Evolutionary conservation across 2,888 invertebrate species (phyloP).

Genomic region (Cataglyphis altisquamis): DNA sequence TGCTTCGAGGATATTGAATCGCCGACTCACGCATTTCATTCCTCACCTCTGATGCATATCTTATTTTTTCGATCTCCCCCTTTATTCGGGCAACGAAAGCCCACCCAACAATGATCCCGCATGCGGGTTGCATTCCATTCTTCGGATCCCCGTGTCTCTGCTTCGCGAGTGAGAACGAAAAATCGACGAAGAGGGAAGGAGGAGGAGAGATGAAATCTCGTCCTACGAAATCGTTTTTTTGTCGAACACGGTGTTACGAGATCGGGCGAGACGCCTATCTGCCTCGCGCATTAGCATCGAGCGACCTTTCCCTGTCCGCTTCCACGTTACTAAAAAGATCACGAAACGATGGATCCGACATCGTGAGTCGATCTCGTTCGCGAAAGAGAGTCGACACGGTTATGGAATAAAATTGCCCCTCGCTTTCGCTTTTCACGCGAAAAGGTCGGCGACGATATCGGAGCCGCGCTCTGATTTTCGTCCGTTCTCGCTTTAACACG

Average conservation of each 20-base stretch:
- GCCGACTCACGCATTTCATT: constrained; percentile 5
- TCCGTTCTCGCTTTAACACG: not conserved
- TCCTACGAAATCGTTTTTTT: constrained; percentile 64
- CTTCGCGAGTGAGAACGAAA: constrained; percentile 46
- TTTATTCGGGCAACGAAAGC: constrained; percentile 59
- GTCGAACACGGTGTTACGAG: constrained; percentile 57
- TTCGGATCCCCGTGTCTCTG: constrained; percentile 22
- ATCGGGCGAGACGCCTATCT: constrained; percentile 58
- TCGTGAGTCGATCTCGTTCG: constrained; percentile 62
- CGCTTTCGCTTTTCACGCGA: constrained; percentile 61
- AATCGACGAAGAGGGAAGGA: constrained; percentile 23
- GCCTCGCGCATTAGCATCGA: constrained; percentile 70
- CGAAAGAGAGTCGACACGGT: constrained; percentile 16
- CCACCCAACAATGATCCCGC: constrained; percentile 69
- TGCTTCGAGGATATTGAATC: not conserved
- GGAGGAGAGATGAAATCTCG: not conserved
- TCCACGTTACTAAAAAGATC: constrained; percentile 51
- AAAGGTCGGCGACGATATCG: constrained; percentile 38
- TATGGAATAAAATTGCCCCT: constrained; percentile 41
- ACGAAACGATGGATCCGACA: constrained; percentile 26
- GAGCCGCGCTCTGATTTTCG: constrained; percentile 10
- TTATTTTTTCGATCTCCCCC: not conserved
- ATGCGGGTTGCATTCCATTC: constrained; percentile 61
- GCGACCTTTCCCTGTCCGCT: constrained; percentile 70
- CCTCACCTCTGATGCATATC: not conserved